A percentile compares a stretch with the other conserved stretches of the same genome.
phyloP scores from a whole-genome alignment of 2,113 vertebrate species.

The Laticauda laticaudata region DNA sequence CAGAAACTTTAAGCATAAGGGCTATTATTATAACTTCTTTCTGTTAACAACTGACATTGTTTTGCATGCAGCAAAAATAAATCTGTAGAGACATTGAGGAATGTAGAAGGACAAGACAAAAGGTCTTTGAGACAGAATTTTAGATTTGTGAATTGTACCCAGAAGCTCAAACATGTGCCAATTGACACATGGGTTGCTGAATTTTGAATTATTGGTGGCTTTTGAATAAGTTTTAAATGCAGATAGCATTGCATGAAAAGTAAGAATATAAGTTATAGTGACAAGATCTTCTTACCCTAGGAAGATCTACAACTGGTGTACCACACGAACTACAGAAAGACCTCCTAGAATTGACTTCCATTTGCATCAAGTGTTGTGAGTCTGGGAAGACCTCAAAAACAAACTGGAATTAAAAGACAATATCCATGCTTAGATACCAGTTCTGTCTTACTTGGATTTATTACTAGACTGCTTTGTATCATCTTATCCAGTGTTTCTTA shows the following conservation, averaged over 20 bases:
- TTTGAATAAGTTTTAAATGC: background rate
- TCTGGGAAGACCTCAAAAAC: background rate
- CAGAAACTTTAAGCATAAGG: background rate
- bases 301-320: background rate
- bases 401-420: background rate
- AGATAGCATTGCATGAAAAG: background rate
- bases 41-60: background rate
- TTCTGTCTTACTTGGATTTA: background rate
- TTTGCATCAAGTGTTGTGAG: background rate
- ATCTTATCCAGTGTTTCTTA: background rate
- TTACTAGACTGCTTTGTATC: background rate
- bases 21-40: background rate
- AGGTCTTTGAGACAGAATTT: background rate
- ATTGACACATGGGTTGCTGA: background rate
- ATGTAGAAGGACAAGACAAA: background rate
- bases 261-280: background rate
- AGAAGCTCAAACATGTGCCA: background rate
- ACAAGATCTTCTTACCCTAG: background rate
- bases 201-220: background rate
- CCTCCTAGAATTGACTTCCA: background rate
- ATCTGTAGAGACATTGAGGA: background rate
- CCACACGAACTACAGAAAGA: background rate
- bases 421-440: background rate
- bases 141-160: background rate
- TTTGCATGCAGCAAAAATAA: background rate